Conservation (phyloP, 2,888 invertebrate genomes). For the Pyrochroa serraticornis region DNA sequence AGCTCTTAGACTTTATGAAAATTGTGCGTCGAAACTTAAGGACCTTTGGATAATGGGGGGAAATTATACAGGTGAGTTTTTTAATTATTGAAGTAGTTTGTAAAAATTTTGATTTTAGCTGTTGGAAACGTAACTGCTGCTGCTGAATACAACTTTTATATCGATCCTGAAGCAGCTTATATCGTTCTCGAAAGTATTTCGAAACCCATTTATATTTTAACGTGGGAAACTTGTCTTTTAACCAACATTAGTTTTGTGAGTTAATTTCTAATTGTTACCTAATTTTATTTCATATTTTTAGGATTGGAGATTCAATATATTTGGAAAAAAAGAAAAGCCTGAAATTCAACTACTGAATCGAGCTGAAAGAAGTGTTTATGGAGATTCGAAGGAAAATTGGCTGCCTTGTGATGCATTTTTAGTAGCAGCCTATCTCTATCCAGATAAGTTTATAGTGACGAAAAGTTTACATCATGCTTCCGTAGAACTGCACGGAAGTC, state of each 20-base stretch:
- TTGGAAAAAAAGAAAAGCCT: conserved; percentile 14
- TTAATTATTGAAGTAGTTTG: neutral
- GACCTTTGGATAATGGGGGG: conserved; percentile 82
- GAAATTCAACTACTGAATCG: conserved; percentile 12
- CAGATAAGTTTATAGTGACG: conserved; percentile 7
- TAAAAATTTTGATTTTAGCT: conserved; percentile 50
- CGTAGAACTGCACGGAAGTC: conserved; percentile 18
- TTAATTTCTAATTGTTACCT: neutral
- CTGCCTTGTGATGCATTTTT: conserved; percentile 18
- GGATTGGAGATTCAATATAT: conserved; percentile 23
- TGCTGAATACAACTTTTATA: conserved; percentile 79
- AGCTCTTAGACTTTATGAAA: conserved; percentile 71
- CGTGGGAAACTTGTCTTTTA: conserved; percentile 68
- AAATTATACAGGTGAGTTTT: conserved; percentile 68
- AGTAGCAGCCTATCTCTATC: conserved; percentile 15
- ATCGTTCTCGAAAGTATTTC: conserved; percentile 68
- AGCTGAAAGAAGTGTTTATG: conserved; percentile 10
- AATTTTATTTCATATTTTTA: neutral
- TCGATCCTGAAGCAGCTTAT: conserved; percentile 79
- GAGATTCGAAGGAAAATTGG: conserved; percentile 5
- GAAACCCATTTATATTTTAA: conserved; percentile 66
- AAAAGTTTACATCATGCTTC: conserved; percentile 12
- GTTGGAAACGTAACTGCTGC: conserved; percentile 65
- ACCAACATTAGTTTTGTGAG: conserved; percentile 36
- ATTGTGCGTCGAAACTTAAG: conserved; percentile 67